Evolutionary conservation across 2,888 invertebrate genomes (phyloP), one percentile per base, ranked within the genome.

Genomic region (Chouioia cunea): DNA sequence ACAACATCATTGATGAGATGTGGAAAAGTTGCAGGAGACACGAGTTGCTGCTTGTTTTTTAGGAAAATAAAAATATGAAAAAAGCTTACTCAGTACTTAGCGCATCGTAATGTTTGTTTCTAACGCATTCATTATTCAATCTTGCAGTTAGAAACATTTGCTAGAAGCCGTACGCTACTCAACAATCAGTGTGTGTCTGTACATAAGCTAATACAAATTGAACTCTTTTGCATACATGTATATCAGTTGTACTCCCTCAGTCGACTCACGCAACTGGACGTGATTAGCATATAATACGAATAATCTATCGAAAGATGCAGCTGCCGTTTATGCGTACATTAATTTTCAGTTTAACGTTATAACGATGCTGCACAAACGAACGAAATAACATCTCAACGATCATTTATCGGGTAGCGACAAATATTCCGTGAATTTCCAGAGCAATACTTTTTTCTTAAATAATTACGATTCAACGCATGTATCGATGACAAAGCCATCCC

Each of bases 21-120:
- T 1, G 14, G 56, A 46, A 4, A 27, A 50, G 16, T 27, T 43
- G 36, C 57, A 6, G n/a, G 18, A 20, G 18, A 50, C 65, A 66
- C 66, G 16, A 69, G 44, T 63, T 70, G 70, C 58, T 43, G 70
- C 70, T 70, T 70, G n/a, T 69, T 63, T 12, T 68, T 6, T 6
- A 27, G 6, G 4, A 27, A 27, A 27, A 27, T 27, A 6, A 36
- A 36, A 8, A 8, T n/a, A n/a, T n/a, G n/a, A 10, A 36, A 10
- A 36, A 36, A 36, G 6, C 36, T 36, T 12, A 36, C 36, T 36
- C 36, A 8, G 6, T 1, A 46, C 15, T 12, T 70, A 65, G 62
- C 56, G 50, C 52, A 57, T 65, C 56, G 36, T 36, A 36, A 54
- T 43, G 47, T 53, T 53, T 59, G 8, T 53, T 36, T 10, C 6